Conservation (phyloP, 2,888 invertebrate species). For the Nebria brevicollis region DNA sequence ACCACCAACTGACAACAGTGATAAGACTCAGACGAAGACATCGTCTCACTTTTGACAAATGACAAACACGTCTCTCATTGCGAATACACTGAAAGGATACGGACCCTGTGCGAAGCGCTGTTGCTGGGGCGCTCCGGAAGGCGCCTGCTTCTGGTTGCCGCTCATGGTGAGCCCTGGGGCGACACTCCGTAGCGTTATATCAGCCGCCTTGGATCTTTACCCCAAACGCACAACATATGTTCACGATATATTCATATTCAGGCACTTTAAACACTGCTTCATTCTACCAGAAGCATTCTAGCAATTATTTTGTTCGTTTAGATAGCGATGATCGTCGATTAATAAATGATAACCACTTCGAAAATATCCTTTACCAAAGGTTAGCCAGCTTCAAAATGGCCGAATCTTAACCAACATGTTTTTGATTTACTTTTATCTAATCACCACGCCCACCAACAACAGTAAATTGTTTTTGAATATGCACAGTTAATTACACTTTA, state of each 20-base stretch:
- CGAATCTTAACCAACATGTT: conserved; percentile 63
- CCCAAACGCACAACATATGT: conserved; percentile 60
- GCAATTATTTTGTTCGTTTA: conserved; percentile 51
- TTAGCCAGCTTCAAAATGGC: conserved; percentile 64
- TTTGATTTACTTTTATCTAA: conserved; percentile 51
- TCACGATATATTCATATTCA: conserved; percentile 59
- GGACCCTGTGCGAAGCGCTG: conserved; percentile 67
- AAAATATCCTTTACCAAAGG: conserved; percentile 61
- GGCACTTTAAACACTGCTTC: conserved; percentile 55
- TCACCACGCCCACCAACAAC: conserved; percentile 50
- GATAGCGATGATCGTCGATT: conserved; percentile 54
- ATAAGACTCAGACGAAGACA: conserved; percentile 49
- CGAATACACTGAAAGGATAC: conserved; percentile 68
- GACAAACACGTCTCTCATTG: conserved; percentile 45
- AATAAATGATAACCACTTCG: conserved; percentile 55
- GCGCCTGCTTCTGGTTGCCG: conserved; percentile 74
- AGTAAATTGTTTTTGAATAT: conserved; percentile 51
- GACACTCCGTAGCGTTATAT: conserved; percentile 68
- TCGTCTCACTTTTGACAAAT: conserved; percentile 53
- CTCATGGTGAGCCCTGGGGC: conserved; percentile 73
- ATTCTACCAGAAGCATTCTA: conserved; percentile 52
- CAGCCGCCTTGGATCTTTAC: conserved; percentile 68
- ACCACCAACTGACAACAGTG: conserved; percentile 28
- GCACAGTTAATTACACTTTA: conserved; percentile 54
- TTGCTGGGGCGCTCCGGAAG: conserved; percentile 69